Evolutionary conservation across 2,797 vertebrate genomes (phyloP), one percentile per base, ranked within the genome.

Genomic region (Cynopterus sphinx): DNA sequence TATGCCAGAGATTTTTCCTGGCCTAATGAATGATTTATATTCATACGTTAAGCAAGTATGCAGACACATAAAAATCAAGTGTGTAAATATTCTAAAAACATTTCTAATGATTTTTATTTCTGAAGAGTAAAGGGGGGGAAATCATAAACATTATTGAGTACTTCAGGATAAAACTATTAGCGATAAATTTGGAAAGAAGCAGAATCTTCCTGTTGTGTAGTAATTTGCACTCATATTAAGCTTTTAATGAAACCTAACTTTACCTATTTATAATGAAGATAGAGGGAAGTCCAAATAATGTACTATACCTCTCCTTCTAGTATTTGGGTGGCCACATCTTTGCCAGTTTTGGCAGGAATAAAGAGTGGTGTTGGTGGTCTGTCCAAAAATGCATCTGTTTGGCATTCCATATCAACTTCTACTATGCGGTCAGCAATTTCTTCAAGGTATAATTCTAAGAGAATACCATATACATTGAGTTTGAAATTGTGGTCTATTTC

Each of bases 371-470:
- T 99, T 26, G 98, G 95, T 21, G 99, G 99, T 98, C 97, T 99
- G 96, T 99, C 99, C 98, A 99, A 97, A 98, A 99, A 99, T 0
- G 98, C 98, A 95, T 99, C 99, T 39, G 99, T 99, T 98, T 99
- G 99, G 98, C 99, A 99, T 94, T 99, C 98, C 70, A 96, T 97
- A 71, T 99, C 99, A 83, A 96, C 96, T 53, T 99, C 98, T 97
- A 98, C 97, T 91, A 99, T 28, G 2, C 95, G 94, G 73, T 99
- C 98, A 96, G 98, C 98, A 97, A 99, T 98, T 96, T 99, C 99
- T 98, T 99, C 99, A 55, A 99, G 99, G 97, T 99, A 99, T 73
- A 99, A 96, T 65, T 99, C 99, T 99, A 97, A 97, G 98, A 98
- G 22, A 84, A 98, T 91, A 96, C 31, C 57, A 95, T 9, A 97